Base-by-base conservation (phyloP, 2,113 vertebrate species). In the Ammodytes marinus region DNA sequence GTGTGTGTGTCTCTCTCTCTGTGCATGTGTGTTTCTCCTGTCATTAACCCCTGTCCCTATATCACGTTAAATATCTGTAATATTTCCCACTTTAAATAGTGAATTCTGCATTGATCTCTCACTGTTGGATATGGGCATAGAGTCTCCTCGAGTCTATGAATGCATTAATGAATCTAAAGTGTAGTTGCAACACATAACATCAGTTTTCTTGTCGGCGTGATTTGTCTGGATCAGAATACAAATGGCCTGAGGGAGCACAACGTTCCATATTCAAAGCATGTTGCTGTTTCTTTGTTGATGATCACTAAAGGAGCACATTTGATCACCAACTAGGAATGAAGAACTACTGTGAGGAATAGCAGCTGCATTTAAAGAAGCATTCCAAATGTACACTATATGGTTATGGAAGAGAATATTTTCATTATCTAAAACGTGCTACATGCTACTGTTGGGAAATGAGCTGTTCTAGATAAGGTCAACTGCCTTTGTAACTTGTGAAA, bases 161-260 rank as follows among this genome's bases (percentile, higher is more conserved):
- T 82, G 61, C 63, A 60, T 82, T 75, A 67, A 14, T n/a, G 39
- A 80, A 50, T 35, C 19, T 55, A 79, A 78, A 77, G 42, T 76
- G 73, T 88, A 81, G 88, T 79, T 89, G 85, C 83, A 90, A 52
- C 80, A 86, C 45, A 79, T 47, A 77, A 86, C 80, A 66, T 85
- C 83, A 83, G 61, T 66, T 79, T 77, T n/a, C 73, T 69, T 89
- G 79, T 86, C 77, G 60, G 69, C 77, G 37, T 79, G 75, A 80
- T 87, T 83, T 86, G 80, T 83, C 77, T 77, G 60, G 60, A 87
- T 91, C 86, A 82, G 53, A 77, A 71, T 59, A 8, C 82, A 74
- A 86, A 86, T 79, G 85, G 89, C 94, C 93, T 78, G 85, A 68
- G 88, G 84, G 78, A 82, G 57, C 68, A 53, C 15, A 66, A 55